Conservation (phyloP, 2,888 invertebrate species). For the Criorhina ranunculi region DNA sequence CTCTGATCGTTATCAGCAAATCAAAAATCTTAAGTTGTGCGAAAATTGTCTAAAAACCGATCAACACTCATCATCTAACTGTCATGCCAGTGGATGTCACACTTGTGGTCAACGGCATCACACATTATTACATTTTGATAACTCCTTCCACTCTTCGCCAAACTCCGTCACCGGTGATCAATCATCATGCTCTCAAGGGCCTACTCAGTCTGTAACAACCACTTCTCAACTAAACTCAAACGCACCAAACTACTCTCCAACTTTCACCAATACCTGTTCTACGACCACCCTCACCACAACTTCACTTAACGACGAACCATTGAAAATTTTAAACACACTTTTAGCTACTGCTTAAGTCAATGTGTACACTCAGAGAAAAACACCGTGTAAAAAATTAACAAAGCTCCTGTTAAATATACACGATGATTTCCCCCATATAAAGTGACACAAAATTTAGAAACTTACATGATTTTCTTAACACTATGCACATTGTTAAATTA, state of each 20-base stretch:
- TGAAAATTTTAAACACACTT: constrained; percentile 16
- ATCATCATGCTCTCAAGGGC: neutral
- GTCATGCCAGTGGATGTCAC: neutral
- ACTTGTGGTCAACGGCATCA: neutral
- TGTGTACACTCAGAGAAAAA: no score
- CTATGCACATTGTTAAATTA: no score
- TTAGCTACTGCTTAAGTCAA: constrained; percentile 17
- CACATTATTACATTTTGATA: no score
- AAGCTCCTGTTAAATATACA: no score
- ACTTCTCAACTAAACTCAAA: neutral
- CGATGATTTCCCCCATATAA: no score
- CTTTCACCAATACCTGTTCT: neutral
- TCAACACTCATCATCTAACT: no score
- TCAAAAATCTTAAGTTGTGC: constrained; percentile 5
- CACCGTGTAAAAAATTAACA: no score
- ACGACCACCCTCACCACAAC: neutral
- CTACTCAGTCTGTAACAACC: neutral
- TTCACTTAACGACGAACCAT: neutral
- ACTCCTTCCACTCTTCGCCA: neutral
- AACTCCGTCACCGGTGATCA: neutral
- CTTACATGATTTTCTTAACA: no score
- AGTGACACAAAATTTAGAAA: no score
- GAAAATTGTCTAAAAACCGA: constrained; percentile 13
- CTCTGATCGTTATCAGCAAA: neutral
- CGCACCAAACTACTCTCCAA: neutral